Evolutionary conservation across 2,888 invertebrate species (phyloP).

Genomic region (Drosophila dives): DNA sequence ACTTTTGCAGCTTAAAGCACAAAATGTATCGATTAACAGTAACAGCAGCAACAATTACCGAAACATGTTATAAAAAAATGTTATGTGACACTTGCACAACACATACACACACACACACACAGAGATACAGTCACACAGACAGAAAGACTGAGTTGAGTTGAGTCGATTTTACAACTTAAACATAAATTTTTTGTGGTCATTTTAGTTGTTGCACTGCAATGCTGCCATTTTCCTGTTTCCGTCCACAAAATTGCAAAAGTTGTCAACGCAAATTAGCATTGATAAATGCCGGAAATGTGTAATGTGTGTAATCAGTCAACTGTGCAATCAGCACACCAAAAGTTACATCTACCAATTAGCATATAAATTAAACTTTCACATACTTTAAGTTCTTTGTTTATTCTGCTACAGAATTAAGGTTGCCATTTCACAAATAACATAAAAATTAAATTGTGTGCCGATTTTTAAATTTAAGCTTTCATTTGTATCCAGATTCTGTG

Average conservation of each 20-base stretch:
- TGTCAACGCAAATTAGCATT: conserved; percentile 62
- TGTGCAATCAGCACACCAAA: conserved; percentile 6
- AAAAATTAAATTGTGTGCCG: not conserved
- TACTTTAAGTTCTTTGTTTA: not conserved
- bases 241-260: conserved; percentile 40
- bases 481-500: not conserved
- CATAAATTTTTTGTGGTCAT: conserved; percentile 4
- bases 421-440: not conserved
- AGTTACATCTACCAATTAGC: not conserved
- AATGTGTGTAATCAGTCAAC: conserved; percentile 17
- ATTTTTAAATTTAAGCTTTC: not conserved
- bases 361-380: not conserved
- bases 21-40: conserved; percentile 56
- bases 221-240: conserved; percentile 40
- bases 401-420: not conserved
- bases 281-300: conserved; percentile 63
- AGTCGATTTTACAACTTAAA: conserved; percentile 1
- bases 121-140: not conserved
- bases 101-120: not conserved
- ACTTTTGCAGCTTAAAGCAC: conserved; percentile 48
- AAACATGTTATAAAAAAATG: conserved; percentile 20
- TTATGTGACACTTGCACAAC: conserved; percentile 29
- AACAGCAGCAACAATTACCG: conserved; percentile 19
- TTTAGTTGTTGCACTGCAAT: conserved; percentile 25
- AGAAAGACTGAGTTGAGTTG: not conserved